Evolutionary conservation across 2,888 invertebrate species (phyloP).

Genomic region (Agrochola lota): DNA sequence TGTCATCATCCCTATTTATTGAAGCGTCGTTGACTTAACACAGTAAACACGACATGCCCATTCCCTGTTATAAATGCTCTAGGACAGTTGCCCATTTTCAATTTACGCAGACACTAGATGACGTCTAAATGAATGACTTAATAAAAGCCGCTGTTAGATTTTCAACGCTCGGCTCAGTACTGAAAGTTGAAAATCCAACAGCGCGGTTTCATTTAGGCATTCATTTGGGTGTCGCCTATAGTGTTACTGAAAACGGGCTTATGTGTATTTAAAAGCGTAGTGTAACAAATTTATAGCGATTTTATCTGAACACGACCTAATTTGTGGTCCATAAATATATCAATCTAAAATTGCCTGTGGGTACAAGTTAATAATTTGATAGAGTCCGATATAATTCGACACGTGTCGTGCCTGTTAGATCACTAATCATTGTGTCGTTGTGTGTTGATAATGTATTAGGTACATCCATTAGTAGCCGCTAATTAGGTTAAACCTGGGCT

Average conservation of each 20-base stretch:
- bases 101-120: not conserved
- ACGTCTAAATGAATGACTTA: not conserved
- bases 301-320: constrained; percentile 39
- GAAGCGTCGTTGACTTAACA: not conserved
- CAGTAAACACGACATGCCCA: not conserved
- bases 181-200: not conserved
- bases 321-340: constrained; percentile 40
- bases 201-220: not conserved
- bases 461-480: constrained; percentile 6
- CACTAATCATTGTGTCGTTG: constrained; percentile 32
- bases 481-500: constrained; percentile 27
- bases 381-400: constrained; percentile 44
- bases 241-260: not conserved
- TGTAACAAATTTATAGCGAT: constrained; percentile 20
- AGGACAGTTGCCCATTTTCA: not conserved
- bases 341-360: constrained; percentile 37
- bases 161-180: not conserved
- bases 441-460: constrained; percentile 39
- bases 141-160: not conserved
- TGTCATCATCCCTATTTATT: not conserved
- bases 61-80: not conserved
- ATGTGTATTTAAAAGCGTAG: constrained; percentile 18
- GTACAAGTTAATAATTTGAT: constrained; percentile 40
- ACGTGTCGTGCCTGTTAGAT: constrained; percentile 28
- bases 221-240: not conserved